Percentiles rank a stretch among this genome's conserved stretches.
phyloP scores from a whole-genome alignment of 2,888 invertebrate genomes.

The Tipula confusa region DNA sequence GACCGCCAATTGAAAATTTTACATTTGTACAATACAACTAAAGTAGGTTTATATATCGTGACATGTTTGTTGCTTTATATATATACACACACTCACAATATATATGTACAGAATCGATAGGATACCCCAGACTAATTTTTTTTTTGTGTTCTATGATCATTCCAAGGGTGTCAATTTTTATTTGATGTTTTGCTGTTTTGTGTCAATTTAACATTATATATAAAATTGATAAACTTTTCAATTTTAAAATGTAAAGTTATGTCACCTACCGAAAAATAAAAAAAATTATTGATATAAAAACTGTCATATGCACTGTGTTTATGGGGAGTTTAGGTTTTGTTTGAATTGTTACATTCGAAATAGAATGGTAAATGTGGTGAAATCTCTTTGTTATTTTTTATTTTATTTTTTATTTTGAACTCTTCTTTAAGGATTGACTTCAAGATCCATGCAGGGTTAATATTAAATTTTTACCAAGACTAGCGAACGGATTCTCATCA shows the following conservation, averaged over 20 bases:
- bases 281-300: neutral
- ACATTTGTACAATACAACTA: neutral
- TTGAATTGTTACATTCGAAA: neutral
- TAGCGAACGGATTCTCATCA: too few species aligned
- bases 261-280: neutral
- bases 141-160: neutral
- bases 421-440: too few species aligned
- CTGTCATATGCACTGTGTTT: neutral
- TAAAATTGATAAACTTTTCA: neutral
- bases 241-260: slow-evolving; percentile 28
- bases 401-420: too few species aligned
- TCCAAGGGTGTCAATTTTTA: neutral
- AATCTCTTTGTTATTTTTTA: too few species aligned
- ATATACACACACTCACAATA: neutral
- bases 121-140: neutral
- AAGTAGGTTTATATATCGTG: slow-evolving; percentile 6
- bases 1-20: slow-evolving; percentile 29
- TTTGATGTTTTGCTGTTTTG: slow-evolving; percentile 8
- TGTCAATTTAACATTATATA: neutral
- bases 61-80: neutral
- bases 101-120: neutral
- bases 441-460: too few species aligned
- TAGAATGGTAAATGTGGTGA: too few species aligned
- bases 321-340: neutral
- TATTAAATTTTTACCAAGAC: too few species aligned